phyloP scores from a whole-genome alignment of 2,113 vertebrate genomes.

The Salvelinus sp. region DNA sequence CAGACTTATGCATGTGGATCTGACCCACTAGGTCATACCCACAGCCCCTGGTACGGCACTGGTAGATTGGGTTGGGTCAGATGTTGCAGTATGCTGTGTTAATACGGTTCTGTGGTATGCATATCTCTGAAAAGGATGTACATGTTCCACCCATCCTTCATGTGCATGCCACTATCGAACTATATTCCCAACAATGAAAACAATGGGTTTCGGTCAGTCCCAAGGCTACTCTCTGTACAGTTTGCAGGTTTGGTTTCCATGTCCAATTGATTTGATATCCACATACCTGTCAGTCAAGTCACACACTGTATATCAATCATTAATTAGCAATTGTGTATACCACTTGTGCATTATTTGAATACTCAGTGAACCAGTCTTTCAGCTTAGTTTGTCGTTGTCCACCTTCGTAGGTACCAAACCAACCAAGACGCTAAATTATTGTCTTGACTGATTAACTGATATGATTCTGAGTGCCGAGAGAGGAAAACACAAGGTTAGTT shows the following conservation, averaged over 20 bases:
- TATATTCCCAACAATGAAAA: too few relatives aligned
- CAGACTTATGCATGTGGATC: not conserved
- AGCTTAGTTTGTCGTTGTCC: slow-evolving; percentile 56
- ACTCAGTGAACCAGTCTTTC: slow-evolving; percentile 54
- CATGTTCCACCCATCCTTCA: too few relatives aligned
- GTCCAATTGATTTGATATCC: not conserved
- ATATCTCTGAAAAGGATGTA: not conserved
- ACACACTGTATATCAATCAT: slow-evolving; percentile 22
- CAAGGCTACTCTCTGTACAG: too few relatives aligned
- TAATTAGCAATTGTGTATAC: slow-evolving; percentile 59
- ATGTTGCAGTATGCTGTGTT: not conserved
- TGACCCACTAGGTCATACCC: not conserved
- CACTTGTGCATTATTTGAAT: slow-evolving; percentile 63
- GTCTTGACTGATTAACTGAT: slow-evolving; percentile 64
- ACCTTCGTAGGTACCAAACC: slow-evolving; percentile 54
- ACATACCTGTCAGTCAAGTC: not conserved
- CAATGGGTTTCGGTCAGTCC: too few relatives aligned
- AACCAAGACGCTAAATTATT: slow-evolving; percentile 55
- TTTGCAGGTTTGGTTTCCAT: too few relatives aligned
- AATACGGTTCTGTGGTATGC: not conserved
- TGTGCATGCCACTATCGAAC: too few relatives aligned
- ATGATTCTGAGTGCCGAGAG: slow-evolving; percentile 44
- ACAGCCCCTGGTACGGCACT: not conserved
- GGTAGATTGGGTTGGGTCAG: not conserved
- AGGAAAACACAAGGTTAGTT: not conserved